phyloP scores from a whole-genome alignment of 1,140 invertebrate species.

The Formica selysi region DNA sequence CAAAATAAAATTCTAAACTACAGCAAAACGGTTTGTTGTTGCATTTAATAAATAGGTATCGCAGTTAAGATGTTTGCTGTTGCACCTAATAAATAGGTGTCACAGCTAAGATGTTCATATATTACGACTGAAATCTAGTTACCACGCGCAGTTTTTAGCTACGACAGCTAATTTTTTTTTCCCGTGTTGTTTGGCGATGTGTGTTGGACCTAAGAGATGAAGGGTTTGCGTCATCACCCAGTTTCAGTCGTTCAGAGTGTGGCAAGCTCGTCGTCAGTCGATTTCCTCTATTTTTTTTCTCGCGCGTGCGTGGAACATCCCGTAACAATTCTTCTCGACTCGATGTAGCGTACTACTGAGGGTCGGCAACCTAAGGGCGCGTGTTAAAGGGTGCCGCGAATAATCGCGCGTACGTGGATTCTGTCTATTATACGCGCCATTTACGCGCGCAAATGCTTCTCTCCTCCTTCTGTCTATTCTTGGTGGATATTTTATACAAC shows the following conservation, averaged over 20 bases:
- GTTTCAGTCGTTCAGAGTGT: conserved; percentile 35
- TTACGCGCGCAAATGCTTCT: conserved; percentile 7
- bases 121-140: too few relatives aligned
- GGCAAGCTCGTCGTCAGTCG: neutral
- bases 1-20: too few relatives aligned
- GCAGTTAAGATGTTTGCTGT: too few relatives aligned
- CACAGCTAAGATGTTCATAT: too few relatives aligned
- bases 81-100: too few relatives aligned
- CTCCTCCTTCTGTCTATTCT: neutral
- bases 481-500: conserved; percentile 1
- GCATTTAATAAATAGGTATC: too few relatives aligned
- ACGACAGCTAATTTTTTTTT: too few relatives aligned
- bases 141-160: too few relatives aligned
- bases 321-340: neutral
- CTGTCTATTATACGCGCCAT: neutral
- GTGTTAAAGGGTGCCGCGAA: neutral
- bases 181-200: conserved; percentile 14
- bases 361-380: neutral
- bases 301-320: conserved; percentile 20
- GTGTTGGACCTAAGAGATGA: conserved; percentile 38
- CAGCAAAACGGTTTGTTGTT: too few relatives aligned
- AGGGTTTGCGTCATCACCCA: conserved; percentile 55
- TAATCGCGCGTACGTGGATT: conserved; percentile 1
- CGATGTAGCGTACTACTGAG: neutral
- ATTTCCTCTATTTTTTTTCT: conserved; percentile 11